Percentiles rank a stretch among this genome's conserved stretches.
Conservation (phyloP, 2,888 invertebrate species). For the Thyatira batis region DNA sequence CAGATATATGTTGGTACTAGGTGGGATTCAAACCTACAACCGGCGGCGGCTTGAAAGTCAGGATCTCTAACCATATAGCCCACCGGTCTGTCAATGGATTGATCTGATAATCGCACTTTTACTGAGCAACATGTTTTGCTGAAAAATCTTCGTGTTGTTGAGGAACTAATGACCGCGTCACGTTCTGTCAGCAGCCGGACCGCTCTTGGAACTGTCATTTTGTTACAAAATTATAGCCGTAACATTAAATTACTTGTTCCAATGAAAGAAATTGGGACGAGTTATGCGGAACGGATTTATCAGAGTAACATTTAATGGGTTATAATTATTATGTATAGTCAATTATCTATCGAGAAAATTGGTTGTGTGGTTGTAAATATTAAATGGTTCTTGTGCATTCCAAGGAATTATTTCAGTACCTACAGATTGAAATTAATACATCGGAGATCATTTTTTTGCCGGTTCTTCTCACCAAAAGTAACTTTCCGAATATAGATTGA, state of each 20-base stretch:
- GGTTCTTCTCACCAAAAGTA: too few relatives aligned
- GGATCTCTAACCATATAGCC: too few relatives aligned
- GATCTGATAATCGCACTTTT: background rate
- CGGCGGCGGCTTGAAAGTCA: too few relatives aligned
- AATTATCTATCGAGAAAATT: background rate
- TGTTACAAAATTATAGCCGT: background rate
- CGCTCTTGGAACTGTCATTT: background rate
- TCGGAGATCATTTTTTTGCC: too few relatives aligned
- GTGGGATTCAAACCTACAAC: too few relatives aligned
- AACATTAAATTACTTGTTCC: background rate
- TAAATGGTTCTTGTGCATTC: too few relatives aligned
- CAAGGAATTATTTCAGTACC: too few relatives aligned
- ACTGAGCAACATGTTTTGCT: conserved; percentile 4
- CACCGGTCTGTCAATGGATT: too few relatives aligned
- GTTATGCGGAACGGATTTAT: background rate
- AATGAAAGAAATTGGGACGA: background rate
- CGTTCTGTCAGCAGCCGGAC: conserved; percentile 12
- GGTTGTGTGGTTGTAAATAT: too few relatives aligned
- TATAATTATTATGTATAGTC: background rate
- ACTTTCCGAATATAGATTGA: too few relatives aligned
- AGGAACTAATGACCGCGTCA: conserved; percentile 5
- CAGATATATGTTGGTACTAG: too few relatives aligned
- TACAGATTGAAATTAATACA: too few relatives aligned
- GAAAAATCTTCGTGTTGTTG: background rate
- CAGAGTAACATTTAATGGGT: background rate